Conservation (phyloP, 2,888 invertebrate species). For the Drosophila prolongata region DNA sequence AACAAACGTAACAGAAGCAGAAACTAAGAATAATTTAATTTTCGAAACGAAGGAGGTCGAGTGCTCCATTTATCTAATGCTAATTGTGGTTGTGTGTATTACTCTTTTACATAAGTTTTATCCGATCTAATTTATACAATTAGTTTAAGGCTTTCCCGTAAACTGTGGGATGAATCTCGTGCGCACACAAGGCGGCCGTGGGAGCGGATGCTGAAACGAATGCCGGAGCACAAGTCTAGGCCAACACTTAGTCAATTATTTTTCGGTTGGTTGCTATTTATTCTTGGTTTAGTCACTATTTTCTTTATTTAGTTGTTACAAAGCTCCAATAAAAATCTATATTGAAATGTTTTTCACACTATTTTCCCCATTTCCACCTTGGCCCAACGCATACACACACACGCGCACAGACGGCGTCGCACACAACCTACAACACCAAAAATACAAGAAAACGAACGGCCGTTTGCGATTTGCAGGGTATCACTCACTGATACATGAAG, state of each 20-base stretch:
- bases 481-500: neutral
- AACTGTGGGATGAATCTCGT: slow-evolving; percentile 62
- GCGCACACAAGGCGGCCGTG: slow-evolving; percentile 28
- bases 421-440: slow-evolving; percentile 76
- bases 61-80: slow-evolving; percentile 59
- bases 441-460: slow-evolving; percentile 6
- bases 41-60: slow-evolving; percentile 24
- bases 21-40: slow-evolving; percentile 48
- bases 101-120: slow-evolving; percentile 65
- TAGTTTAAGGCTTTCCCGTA: slow-evolving; percentile 60
- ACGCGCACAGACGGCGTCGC: slow-evolving; percentile 51
- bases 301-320: slow-evolving; percentile 39
- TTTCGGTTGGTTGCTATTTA: slow-evolving; percentile 53
- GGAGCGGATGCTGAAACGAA: slow-evolving; percentile 14
- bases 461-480: slow-evolving; percentile 40
- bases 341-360: slow-evolving; percentile 38
- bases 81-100: slow-evolving; percentile 78
- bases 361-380: neutral
- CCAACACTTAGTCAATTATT: slow-evolving; percentile 64
- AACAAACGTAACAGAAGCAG: slow-evolving; percentile 27
- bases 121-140: slow-evolving; percentile 44
- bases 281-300: slow-evolving; percentile 66
- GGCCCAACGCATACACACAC: slow-evolving; percentile 32
- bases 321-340: slow-evolving; percentile 56
- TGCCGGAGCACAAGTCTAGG: slow-evolving; percentile 48